phyloP scores from a whole-genome alignment of 2,888 invertebrate genomes.

The Hesperia comma region DNA sequence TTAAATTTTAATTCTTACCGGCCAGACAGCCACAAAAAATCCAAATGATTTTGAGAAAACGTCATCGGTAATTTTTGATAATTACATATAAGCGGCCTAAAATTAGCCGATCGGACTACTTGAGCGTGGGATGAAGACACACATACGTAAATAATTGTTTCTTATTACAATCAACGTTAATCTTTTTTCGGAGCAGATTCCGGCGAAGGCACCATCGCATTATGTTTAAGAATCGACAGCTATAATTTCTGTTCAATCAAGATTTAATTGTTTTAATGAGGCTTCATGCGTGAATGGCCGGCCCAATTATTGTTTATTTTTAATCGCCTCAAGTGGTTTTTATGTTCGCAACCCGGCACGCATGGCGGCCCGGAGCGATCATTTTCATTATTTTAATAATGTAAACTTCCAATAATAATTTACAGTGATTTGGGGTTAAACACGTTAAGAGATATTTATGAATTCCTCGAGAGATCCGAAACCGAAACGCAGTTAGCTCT shows the following conservation, averaged over 20 bases:
- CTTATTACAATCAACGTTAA: conserved; percentile 83
- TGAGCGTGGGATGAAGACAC: conserved; percentile 78
- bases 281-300: conserved; percentile 83
- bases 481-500: conserved; percentile 65
- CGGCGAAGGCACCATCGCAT: conserved; percentile 76
- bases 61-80: conserved; percentile 81
- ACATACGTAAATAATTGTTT: conserved; percentile 81
- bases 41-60: conserved; percentile 71
- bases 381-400: conserved; percentile 85
- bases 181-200: conserved; percentile 81
- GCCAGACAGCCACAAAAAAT: conserved; percentile 39
- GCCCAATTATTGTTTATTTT: conserved; percentile 84
- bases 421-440: conserved; percentile 83
- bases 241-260: conserved; percentile 85
- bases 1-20: conserved; percentile 24
- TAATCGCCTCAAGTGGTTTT: conserved; percentile 83
- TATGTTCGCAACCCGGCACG: conserved; percentile 81
- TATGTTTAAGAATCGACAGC: conserved; percentile 84
- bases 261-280: conserved; percentile 85
- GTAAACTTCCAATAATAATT: conserved; percentile 84
- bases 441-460: conserved; percentile 82
- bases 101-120: conserved; percentile 74
- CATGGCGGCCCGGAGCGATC: conserved; percentile 79
- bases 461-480: conserved; percentile 67
- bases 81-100: conserved; percentile 75